A percentile compares a stretch with the other conserved stretches of the same genome.
These are phyloP conservation scores for Bradynema listronoti DNA, from an alignment of 1,140 invertebrate genomes.

Conservation along the genomic window DNA sequence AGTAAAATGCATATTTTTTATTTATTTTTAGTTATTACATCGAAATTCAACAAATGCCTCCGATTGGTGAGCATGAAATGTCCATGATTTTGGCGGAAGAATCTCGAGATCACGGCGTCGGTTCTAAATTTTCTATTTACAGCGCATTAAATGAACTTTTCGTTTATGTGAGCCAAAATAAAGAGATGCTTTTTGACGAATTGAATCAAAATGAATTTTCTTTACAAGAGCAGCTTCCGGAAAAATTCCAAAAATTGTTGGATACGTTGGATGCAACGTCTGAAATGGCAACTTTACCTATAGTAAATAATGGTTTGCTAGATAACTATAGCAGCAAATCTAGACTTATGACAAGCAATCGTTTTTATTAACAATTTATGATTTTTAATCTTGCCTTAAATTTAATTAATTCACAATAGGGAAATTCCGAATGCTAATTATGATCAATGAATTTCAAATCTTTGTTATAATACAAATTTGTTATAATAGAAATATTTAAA, in stretches of 20 bases:
- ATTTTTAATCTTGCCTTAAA: too few relatives aligned
- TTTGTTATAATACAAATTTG: too few relatives aligned
- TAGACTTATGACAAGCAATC: conserved; percentile 33
- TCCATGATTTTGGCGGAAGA: conserved; percentile 96
- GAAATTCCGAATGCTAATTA: too few relatives aligned
- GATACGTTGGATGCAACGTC: conserved; percentile 45
- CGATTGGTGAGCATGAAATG: conserved; percentile 98
- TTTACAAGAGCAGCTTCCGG: conserved; percentile 39
- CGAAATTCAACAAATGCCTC: conserved; percentile 73
- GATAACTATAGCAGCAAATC: conserved; percentile 37
- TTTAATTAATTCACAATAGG: too few relatives aligned
- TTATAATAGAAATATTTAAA: too few relatives aligned
- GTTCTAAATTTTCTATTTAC: conserved; percentile 53
- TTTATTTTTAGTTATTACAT: conserved; percentile 62
- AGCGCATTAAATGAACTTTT: conserved; percentile 56
- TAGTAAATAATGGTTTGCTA: conserved; percentile 29
- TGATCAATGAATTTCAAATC: too few relatives aligned
- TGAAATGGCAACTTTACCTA: conserved; percentile 22
- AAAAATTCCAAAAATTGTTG: conserved; percentile 42
- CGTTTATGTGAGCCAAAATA: conserved; percentile 55
- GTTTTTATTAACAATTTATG: conserved; percentile 40
- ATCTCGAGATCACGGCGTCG: conserved; percentile 62
- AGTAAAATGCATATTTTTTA: conserved; percentile 1
- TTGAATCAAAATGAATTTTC: conserved; percentile 42
- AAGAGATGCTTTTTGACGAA: conserved; percentile 44